Evolutionary conservation across 1,140 invertebrate genomes (phyloP), one percentile per base, ranked within the genome.

Genomic region (Drosophila azteca): DNA sequence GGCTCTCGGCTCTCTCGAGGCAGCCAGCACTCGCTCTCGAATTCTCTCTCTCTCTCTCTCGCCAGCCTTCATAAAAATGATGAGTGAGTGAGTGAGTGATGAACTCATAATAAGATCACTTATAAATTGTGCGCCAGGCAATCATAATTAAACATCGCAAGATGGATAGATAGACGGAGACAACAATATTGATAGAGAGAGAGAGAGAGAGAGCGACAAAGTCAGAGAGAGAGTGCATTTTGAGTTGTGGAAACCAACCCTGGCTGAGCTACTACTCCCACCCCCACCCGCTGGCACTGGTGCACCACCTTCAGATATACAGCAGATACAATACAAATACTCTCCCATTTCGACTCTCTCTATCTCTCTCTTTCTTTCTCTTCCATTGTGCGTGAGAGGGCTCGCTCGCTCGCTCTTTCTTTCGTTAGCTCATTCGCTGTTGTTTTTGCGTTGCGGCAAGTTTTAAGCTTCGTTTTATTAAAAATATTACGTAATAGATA

Each of bases 401-500:
- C 48, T 44, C 51, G 24, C 77, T 52, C 3, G 31, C 57, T 62
- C 54, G 31, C 59, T 51, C 48, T 62, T 53, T 58, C 68, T 15
- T 48, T 57, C 67, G 52, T 46, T 60, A 43, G 61, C 64, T 69
- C 35, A 39, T 39, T 39, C 35, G 35, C 11, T 39, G 35, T 39
- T 39, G 35, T 39, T 39, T 39, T 39, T 39, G 35, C 35, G 35
- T 39, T 39, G 35, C 35, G 35, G 35, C 66, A 64, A 81, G 79
- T 79, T 76, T 87, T 66, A 88, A 87, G 83, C 83, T 87, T 83
- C 83, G 79, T 83, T 88, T 87, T 89, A 82, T 63, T 79, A 78
- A 87, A 88, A 88, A 88, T 83, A 87, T 87, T 87, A 87, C 83
- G 83, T 87, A 87, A 87, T 87, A 87, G 69, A 87, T 83, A 88